Conservation (phyloP, 2,797 vertebrate genomes). For the Squalus acanthias region DNA sequence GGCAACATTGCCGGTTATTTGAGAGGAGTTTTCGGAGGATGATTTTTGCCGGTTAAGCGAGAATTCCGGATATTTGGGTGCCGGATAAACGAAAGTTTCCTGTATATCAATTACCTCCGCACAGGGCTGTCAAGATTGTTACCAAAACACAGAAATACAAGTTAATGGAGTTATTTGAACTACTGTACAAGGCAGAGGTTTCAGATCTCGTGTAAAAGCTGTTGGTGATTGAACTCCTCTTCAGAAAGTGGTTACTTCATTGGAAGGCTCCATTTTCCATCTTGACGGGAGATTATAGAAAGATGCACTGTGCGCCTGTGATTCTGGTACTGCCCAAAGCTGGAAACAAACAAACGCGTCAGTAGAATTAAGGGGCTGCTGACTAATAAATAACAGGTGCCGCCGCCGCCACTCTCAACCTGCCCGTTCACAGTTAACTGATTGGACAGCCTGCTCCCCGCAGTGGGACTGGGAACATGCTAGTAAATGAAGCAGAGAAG, state of each 20-base stretch:
- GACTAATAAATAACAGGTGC: not conserved
- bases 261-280: constrained; percentile 54
- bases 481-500: not conserved
- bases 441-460: not conserved
- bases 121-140: not conserved
- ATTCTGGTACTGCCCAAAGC: constrained; percentile 50
- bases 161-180: not conserved
- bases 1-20: too few species aligned
- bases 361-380: not conserved
- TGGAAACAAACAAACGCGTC: constrained; percentile 43
- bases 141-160: not conserved
- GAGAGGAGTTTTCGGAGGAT: too few species aligned
- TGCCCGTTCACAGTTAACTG: not conserved
- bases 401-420: too few species aligned
- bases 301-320: constrained; percentile 50
- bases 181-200: constrained; percentile 13
- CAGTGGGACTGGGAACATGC: too few species aligned
- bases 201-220: not conserved
- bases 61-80: too few species aligned
- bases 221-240: not conserved
- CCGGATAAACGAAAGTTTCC: too few species aligned
- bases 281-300: constrained; percentile 47
- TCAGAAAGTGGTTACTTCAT: constrained; percentile 64
- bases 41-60: too few species aligned
- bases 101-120: too few species aligned